Evolutionary conservation across 2,888 invertebrate genomes (phyloP).

Genomic region (Agonopterix subpropinquella): DNA sequence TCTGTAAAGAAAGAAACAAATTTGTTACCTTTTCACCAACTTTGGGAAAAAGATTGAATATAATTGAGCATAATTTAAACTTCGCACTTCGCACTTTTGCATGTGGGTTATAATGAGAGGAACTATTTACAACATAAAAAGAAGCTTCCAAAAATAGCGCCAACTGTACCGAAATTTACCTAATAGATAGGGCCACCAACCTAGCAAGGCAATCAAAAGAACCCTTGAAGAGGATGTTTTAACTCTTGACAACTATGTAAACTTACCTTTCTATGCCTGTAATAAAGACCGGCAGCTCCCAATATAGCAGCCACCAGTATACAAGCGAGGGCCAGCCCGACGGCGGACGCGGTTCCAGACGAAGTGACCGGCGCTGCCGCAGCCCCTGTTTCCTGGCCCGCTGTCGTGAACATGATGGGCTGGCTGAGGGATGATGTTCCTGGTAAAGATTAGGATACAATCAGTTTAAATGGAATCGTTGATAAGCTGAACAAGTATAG

Average conservation of each 20-base stretch:
- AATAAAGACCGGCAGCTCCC: slow-evolving; percentile 77
- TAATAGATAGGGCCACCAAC: too few relatives aligned
- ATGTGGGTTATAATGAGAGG: too few relatives aligned
- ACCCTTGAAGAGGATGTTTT: too few relatives aligned
- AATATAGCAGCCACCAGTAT: slow-evolving; percentile 77
- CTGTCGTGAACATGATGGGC: slow-evolving; percentile 83
- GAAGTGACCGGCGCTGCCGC: slow-evolving; percentile 76
- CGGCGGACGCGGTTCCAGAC: slow-evolving; percentile 77
- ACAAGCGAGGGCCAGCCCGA: slow-evolving; percentile 79
- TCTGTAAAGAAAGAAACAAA: slow-evolving; percentile 38
- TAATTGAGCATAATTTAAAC: too few relatives aligned
- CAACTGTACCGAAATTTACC: too few relatives aligned
- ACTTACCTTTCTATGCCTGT: slow-evolving; percentile 75
- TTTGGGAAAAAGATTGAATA: too few relatives aligned
- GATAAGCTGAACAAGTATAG: background rate
- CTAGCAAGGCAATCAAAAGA: too few relatives aligned
- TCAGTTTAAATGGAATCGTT: background rate
- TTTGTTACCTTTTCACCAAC: background rate
- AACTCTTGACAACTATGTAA: background rate
- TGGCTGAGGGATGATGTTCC: slow-evolving; percentile 85
- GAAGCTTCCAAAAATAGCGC: too few relatives aligned
- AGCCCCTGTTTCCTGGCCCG: slow-evolving; percentile 83
- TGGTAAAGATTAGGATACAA: slow-evolving; percentile 21
- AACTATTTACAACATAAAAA: too few relatives aligned
- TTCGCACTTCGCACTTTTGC: too few relatives aligned